Percentiles rank a stretch among this genome's conserved stretches.
Conservation (phyloP, 2,113 vertebrate species). For the Numenius arquata region DNA sequence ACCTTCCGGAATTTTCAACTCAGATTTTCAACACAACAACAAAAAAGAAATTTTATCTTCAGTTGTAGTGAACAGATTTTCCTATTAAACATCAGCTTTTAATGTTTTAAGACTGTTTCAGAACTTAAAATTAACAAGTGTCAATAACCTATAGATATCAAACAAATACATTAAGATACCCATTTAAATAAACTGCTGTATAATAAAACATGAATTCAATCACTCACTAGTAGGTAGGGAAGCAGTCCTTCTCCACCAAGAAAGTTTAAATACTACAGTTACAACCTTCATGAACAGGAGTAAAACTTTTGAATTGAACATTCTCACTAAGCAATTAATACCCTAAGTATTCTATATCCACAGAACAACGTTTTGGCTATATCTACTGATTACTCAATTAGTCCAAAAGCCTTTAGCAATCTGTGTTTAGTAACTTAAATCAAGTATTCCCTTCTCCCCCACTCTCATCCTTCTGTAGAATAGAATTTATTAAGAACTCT, state of each 20-base stretch:
- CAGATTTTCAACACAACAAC: neutral
- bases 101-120: neutral
- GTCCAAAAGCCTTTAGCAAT: neutral
- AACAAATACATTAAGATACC: neutral
- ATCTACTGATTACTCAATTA: neutral
- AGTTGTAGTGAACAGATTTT: neutral
- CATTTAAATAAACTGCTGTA: neutral
- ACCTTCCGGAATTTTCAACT: neutral
- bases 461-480: neutral
- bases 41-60: neutral
- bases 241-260: neutral
- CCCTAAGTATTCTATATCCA: neutral
- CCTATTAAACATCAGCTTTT: neutral
- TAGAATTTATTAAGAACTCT: neutral
- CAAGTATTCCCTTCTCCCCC: neutral
- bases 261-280: neutral
- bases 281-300: neutral
- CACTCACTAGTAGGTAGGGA: neutral
- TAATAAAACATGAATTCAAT: neutral
- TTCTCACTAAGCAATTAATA: neutral
- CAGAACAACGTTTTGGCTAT: neutral
- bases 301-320: neutral
- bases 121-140: neutral
- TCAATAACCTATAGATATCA: neutral
- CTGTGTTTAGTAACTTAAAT: neutral